Conservation (phyloP, 2,113 vertebrate species). For the Rafetus swinhoei region DNA sequence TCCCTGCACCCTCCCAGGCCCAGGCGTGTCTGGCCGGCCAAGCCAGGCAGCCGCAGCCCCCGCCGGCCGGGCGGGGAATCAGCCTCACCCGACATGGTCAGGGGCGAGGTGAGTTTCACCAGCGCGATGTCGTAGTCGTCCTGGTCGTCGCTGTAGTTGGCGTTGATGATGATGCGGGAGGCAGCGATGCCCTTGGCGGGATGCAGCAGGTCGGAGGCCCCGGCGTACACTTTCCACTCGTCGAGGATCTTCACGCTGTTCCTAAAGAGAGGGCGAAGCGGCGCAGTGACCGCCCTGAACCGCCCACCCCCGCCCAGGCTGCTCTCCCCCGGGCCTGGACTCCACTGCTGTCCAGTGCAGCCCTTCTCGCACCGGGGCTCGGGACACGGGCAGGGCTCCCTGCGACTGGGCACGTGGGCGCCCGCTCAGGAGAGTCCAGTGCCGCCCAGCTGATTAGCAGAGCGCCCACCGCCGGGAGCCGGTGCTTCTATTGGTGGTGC, state of each 20-base stretch:
- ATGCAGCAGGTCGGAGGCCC: constrained; percentile 77
- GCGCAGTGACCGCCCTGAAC: not conserved
- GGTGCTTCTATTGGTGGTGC: no score
- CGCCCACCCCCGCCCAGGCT: no score
- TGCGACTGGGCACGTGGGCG: no score
- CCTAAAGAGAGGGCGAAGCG: not conserved
- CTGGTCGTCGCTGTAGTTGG: constrained; percentile 79
- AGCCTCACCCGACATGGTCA: constrained; percentile 79
- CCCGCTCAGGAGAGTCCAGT: no score
- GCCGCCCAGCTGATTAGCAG: no score
- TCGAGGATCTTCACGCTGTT: constrained; percentile 60
- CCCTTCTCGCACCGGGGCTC: no score
- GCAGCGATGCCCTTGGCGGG: constrained; percentile 68
- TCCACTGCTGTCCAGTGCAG: no score
- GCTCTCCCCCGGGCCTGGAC: not conserved
- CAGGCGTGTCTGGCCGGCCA: not conserved
- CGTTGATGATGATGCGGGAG: constrained; percentile 83
- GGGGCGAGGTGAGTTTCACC: constrained; percentile 81
- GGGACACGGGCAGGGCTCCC: no score
- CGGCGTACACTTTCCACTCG: constrained; percentile 84
- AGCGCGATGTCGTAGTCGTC: constrained; percentile 90
- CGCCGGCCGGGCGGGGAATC: rapidly evolving
- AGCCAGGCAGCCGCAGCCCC: not conserved
- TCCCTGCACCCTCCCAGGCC: not conserved
- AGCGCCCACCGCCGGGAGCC: no score